Evolutionary conservation across 1,140 invertebrate genomes (phyloP).

Genomic region (Apocrypta bakeri): DNA sequence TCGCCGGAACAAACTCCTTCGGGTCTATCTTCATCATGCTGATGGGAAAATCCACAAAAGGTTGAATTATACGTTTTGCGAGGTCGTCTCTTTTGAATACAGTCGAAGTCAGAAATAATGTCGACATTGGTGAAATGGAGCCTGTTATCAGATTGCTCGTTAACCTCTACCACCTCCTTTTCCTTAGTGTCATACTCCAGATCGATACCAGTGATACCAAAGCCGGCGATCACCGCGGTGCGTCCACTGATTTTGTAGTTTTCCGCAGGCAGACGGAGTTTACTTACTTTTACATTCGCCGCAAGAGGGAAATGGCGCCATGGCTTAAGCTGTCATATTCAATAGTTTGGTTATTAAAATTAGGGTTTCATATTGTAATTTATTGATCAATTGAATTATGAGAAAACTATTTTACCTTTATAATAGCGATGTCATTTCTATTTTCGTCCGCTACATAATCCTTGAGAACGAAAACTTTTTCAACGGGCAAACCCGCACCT

Average conservation of each 20-base stretch:
- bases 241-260: neutral
- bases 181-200: neutral
- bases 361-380: neutral
- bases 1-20: slow-evolving; percentile 15
- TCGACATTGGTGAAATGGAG: neutral
- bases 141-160: too few relatives aligned
- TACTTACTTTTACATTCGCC: too few relatives aligned
- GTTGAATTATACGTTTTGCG: neutral
- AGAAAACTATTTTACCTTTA: neutral
- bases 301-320: too few relatives aligned
- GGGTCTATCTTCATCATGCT: neutral
- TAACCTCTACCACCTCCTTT: too few relatives aligned
- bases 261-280: neutral
- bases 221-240: neutral
- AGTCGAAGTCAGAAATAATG: neutral
- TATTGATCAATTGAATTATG: neutral
- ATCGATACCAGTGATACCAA: neutral
- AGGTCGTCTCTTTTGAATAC: neutral
- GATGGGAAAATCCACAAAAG: neutral
- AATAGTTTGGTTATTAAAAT: neutral
- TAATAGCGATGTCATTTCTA: neutral
- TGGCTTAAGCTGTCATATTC: slow-evolving; percentile 2
- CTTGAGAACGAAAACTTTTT: neutral
- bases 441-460: neutral
- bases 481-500: neutral